Conservation (phyloP, 1,140 invertebrate species). For the Semibalanus balanoides region DNA sequence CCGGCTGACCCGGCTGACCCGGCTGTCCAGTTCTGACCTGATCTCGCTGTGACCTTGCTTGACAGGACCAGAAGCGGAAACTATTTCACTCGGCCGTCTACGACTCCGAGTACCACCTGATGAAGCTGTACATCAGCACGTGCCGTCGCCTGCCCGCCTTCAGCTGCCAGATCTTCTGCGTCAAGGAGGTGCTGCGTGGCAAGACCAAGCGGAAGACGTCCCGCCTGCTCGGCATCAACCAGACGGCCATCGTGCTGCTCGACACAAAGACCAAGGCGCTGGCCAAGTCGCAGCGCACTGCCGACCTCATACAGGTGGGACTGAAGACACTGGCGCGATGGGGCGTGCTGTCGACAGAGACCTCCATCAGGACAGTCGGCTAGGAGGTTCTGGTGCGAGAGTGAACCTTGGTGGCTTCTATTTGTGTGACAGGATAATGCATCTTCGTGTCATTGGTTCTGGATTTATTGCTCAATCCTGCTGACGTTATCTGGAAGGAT, state of each 20-base stretch:
- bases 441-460: no score
- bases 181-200: slow-evolving; percentile 48
- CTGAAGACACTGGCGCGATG: no score
- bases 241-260: slow-evolving; percentile 44
- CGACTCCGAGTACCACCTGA: slow-evolving; percentile 48
- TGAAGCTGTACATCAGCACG: slow-evolving; percentile 51
- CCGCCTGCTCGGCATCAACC: slow-evolving; percentile 44
- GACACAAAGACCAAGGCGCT: slow-evolving; percentile 47
- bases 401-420: no score
- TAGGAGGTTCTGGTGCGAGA: no score
- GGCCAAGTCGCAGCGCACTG: slow-evolving; percentile 42
- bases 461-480: no score
- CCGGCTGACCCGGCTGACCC: no score
- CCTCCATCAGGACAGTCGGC: no score
- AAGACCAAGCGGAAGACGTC: slow-evolving; percentile 48
- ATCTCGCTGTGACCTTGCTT: no score
- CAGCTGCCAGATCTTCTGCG: slow-evolving; percentile 49
- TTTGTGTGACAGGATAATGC: no score
- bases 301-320: slow-evolving; percentile 41
- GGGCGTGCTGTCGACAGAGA: no score
- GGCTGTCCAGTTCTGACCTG: no score
- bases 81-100: slow-evolving; percentile 51
- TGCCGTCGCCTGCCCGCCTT: slow-evolving; percentile 47
- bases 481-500: no score
- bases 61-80: slow-evolving; percentile 54